A percentile compares a stretch with the other conserved stretches of the same genome.
phyloP scores from a whole-genome alignment of 2,113 vertebrate genomes.

The human region GRCh38 chr14:78070501-78071000 shows the following conservation, averaged over 20 bases:
- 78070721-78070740: neutral
- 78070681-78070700: neutral
- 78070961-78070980: neutral
- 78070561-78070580: neutral
- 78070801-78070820: neutral
- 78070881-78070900: neutral
- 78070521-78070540: neutral
- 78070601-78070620: neutral
- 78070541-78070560: neutral
- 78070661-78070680: neutral
- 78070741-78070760: neutral
- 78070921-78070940: neutral
- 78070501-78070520: too few relatives aligned
- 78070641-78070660: neutral
- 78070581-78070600: neutral
- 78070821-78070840: neutral
- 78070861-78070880: too few relatives aligned
- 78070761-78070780: neutral
- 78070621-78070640: neutral
- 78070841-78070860: neutral
- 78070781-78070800: neutral
- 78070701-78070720: neutral
- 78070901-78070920: neutral
- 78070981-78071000: neutral
- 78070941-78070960: neutral